phyloP scores from a whole-genome alignment of 2,888 invertebrate species.

The Hydrotaea cyrtoneurina region DNA sequence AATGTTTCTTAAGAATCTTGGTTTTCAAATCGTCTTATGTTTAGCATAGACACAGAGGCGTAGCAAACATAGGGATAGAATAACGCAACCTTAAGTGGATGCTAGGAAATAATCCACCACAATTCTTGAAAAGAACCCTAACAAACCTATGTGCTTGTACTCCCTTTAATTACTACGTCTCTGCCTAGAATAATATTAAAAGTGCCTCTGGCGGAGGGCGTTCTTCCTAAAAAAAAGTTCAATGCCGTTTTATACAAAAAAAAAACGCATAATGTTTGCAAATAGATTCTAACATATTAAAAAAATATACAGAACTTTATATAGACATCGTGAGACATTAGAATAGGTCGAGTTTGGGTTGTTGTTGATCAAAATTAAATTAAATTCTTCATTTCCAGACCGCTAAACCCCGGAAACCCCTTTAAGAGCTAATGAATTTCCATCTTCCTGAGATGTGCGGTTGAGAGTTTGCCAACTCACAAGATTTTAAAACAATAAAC shows the following conservation, averaged over 20 bases:
- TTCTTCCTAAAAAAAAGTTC: slow-evolving; percentile 20
- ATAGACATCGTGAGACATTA: no score
- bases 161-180: not conserved
- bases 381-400: no score
- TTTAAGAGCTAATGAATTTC: no score
- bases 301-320: not conserved
- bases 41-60: not conserved
- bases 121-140: no score
- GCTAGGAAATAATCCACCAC: no score
- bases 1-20: slow-evolving; percentile 12
- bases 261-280: not conserved
- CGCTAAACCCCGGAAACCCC: no score
- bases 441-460: no score
- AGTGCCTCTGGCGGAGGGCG: not conserved
- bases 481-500: not conserved
- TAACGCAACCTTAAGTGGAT: no score
- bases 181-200: not conserved
- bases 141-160: no score
- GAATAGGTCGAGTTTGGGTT: no score
- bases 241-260: slow-evolving; percentile 16
- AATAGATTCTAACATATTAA: not conserved
- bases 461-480: no score
- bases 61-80: not conserved
- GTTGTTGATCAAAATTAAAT: no score
- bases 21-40: slow-evolving; percentile 29